phyloP scores from a whole-genome alignment of 2,113 vertebrate species.

The Ahaetulla prasina region DNA sequence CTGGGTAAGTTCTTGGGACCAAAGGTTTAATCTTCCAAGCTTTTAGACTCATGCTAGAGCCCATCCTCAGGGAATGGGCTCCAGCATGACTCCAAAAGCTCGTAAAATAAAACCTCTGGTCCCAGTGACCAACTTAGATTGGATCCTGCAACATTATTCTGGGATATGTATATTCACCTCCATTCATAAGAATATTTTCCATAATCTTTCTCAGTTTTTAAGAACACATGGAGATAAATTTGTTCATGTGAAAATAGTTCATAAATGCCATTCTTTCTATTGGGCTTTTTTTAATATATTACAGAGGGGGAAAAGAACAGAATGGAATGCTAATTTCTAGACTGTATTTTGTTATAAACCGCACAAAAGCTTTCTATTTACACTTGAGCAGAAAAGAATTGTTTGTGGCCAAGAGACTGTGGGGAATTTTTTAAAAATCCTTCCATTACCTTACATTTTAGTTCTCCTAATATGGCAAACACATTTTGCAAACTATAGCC shows the following conservation, averaged over 20 bases:
- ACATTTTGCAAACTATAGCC: conserved; percentile 33
- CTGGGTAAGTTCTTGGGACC: background rate
- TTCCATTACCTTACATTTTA: background rate
- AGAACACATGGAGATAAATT: background rate
- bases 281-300: background rate
- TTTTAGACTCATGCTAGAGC: background rate
- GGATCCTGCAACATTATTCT: background rate
- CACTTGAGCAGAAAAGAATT: background rate
- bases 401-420: background rate
- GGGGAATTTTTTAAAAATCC: background rate
- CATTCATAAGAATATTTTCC: background rate
- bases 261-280: background rate
- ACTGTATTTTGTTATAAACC: background rate
- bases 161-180: background rate
- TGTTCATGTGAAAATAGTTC: background rate
- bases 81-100: no score
- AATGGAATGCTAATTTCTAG: conserved; percentile 8
- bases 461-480: conserved; percentile 23
- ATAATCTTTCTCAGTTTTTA: background rate
- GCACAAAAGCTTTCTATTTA: conserved; percentile 29
- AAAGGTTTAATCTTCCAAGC: background rate
- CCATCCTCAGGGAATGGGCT: no score
- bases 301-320: background rate
- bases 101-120: background rate
- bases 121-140: background rate